phyloP scores from a whole-genome alignment of 2,797 vertebrate species.

The Heteromormyrus szaboi region DNA sequence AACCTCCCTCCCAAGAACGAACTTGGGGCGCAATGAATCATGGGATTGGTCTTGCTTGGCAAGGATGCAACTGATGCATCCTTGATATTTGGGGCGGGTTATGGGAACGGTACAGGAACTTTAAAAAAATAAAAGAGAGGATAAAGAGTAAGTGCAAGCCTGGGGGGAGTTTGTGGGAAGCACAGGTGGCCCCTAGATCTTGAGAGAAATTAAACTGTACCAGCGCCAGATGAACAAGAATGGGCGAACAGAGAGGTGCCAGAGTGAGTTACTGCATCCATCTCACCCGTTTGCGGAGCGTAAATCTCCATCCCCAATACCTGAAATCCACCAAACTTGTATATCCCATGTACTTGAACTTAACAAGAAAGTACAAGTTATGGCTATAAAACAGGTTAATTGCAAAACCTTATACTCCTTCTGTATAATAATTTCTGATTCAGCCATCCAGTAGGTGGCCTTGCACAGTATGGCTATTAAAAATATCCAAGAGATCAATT shows the following conservation, averaged over 20 bases:
- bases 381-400: not conserved
- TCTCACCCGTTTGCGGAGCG: not conserved
- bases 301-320: slow-evolving; percentile 8
- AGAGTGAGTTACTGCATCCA: slow-evolving; percentile 16
- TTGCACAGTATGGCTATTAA: not conserved
- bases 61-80: not conserved
- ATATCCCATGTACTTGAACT: not conserved
- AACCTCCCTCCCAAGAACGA: not conserved
- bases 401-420: not conserved
- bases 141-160: not conserved
- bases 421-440: not conserved
- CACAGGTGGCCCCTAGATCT: slow-evolving; percentile 10
- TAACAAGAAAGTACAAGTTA: not conserved
- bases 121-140: not conserved
- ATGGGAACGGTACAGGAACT: not conserved
- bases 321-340: not conserved
- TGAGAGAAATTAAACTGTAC: slow-evolving; percentile 54
- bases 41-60: not conserved
- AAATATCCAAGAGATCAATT: not conserved
- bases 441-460: not conserved
- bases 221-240: slow-evolving; percentile 36
- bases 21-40: not conserved
- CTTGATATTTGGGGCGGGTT: not conserved
- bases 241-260: not conserved
- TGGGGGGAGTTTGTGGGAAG: not conserved